Conservation (phyloP, 1,140 invertebrate genomes). For the Littorina saxatilis region DNA sequence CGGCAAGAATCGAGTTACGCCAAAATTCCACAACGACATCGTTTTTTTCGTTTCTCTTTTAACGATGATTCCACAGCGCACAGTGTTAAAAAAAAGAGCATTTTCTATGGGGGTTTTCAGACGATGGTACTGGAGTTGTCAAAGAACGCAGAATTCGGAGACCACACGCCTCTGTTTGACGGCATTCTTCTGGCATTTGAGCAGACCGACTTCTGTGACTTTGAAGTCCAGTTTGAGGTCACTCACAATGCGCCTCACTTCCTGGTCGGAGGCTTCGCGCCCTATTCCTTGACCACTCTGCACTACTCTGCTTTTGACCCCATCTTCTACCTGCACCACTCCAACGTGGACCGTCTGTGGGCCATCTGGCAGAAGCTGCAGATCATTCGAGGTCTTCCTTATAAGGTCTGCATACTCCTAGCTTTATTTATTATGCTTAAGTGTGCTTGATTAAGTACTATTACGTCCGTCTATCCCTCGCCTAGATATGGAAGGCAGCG, state of each 20-base stretch:
- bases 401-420: conserved; percentile 5
- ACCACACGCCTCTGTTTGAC: conserved; percentile 45
- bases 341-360: conserved; percentile 50
- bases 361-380: conserved; percentile 57
- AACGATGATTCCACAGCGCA: no score
- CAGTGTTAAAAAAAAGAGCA: no score
- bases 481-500: no score
- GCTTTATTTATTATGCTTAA: no score
- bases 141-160: conserved; percentile 34
- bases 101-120: no score
- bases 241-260: conserved; percentile 48
- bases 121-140: no score
- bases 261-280: conserved; percentile 46
- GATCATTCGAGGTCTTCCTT: conserved; percentile 39
- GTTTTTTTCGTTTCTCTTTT: no score
- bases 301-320: conserved; percentile 50
- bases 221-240: conserved; percentile 50
- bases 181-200: conserved; percentile 45
- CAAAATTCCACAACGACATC: no score
- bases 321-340: conserved; percentile 52
- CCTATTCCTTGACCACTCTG: conserved; percentile 45
- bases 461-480: no score
- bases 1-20: no score
- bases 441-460: no score
- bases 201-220: conserved; percentile 48